Base-by-base conservation (phyloP, 2,113 vertebrate species). In the Chionis minor region DNA sequence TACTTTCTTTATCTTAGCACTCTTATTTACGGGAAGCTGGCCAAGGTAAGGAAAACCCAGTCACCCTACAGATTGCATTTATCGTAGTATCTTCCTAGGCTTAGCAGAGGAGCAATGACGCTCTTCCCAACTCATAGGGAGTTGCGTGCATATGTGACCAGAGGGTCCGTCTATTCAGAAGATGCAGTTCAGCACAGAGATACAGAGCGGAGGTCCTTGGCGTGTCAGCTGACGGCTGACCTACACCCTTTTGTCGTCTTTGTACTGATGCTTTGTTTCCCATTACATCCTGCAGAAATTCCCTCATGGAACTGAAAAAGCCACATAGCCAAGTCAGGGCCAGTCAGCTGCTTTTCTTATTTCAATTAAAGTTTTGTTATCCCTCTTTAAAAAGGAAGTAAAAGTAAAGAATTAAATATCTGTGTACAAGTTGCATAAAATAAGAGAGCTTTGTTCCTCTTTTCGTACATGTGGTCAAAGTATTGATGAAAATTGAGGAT, bases 291-390 rank as follows among this genome's bases (percentile, higher is more conserved):
- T 69, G 27, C 24, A 91, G 81, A 90, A 89, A 62, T 23, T 93
- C 22, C 35, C 8, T 44, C 3, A 3, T 16, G 73, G 66, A 85
- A 81, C 11, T 9, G 16, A 23, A 79, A 54, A 88, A 90, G 35
- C 1, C 33, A 30, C 40, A 26, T 4, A 52, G 19, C 28, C 8
- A 22, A 15, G 18, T 49, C 81, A 85, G 49, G 66, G 30, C 19
- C 0, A 33, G 81, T 95, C 96, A 97, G 87, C 92, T 95, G 96
- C 66, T 92, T 82, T 85, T 90, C 27, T 22, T 49, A 73, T 40
- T 91, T 96, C 87, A 96, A 96, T 94, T 59, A 40, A 80, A 5
- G 23, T 61, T 80, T 87, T 97, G 70, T 96, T 93, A 40, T 33
- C 20, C 9, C 22, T 61, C 27, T 66, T 63, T 90, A 79, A 85